Base-by-base conservation (phyloP, 2,888 invertebrate species). In the Cheilosia vernalis region DNA sequence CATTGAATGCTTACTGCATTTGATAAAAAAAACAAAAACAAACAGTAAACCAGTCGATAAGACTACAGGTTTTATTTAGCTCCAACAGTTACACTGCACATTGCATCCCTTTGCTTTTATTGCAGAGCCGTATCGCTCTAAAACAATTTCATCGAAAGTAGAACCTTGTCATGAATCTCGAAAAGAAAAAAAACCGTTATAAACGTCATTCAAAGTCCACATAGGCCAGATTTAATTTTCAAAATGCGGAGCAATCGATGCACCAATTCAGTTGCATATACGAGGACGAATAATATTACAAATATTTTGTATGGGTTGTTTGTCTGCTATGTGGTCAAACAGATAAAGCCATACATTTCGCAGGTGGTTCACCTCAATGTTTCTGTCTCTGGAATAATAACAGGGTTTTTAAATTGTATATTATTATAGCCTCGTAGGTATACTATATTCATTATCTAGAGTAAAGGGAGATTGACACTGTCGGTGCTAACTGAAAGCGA, bases 351-450 rank as follows among this genome's bases (percentile, higher is more conserved):
- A n/a, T n/a, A 60, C 44, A 77, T 53, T 82, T 70, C 19, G 13
- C 82, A 77, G 82, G 77, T 70, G 77, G 60, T 72, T 82, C 82
- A 82, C 60, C 82, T 77, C 77, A 77, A 72, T 77, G 64, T 76
- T 70, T 76, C 69, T 42, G 63, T 63, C n/a, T 47, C 37, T 15
- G 42, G 51, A 9, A 72, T 49, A 49, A 70, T 60, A 47, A 44
- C 40, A 33, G 21, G 17, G n/a, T 58, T 56, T 49, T 44, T 9
- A 24, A 19, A 47, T 58, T 56, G n/a, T 6, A 44, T 30, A 37
- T 47, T 33, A 10, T 7, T 44, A 17, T 27, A n/a, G 27, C 56
- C 27, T 21, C 37, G 24, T 66, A 37, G 21, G 27, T 37, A 1
- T 37, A 37, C 10, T 2, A 3, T 10, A 10, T 37, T 13, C 13